These are phyloP conservation scores for Scophthalmus maximus DNA, from an alignment of 2,113 vertebrate species.

Conservation along the genomic window DNA sequence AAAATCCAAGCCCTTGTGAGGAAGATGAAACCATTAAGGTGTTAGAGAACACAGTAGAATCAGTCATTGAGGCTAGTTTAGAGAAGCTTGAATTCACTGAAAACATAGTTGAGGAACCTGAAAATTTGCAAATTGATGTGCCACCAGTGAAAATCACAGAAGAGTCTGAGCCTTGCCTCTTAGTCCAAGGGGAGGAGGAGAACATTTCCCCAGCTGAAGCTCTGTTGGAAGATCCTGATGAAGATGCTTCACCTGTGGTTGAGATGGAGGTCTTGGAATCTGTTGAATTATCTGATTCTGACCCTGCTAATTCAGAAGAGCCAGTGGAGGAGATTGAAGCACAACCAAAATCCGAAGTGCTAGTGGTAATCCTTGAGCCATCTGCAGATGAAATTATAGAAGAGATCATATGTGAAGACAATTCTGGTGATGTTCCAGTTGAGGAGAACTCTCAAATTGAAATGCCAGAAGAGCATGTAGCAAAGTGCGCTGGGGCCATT, in stretches of 20 bases:
- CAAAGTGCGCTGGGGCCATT: neutral
- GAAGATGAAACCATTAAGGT: neutral
- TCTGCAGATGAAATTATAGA: neutral
- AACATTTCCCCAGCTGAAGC: neutral
- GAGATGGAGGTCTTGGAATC: too few species aligned
- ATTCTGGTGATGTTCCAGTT: neutral
- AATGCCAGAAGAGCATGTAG: neutral
- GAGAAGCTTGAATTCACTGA: neutral
- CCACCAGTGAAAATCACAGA: neutral
- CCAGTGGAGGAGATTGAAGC: neutral
- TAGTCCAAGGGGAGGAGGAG: slow-evolving; percentile 6
- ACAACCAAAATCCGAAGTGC: neutral
- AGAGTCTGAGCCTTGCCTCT: neutral
- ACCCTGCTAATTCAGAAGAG: neutral
- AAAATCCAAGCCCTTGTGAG: neutral
- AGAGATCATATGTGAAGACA: neutral
- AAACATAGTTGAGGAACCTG: neutral
- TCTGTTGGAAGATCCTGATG: neutral
- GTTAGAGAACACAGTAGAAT: neutral
- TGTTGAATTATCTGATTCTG: too few species aligned
- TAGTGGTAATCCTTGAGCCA: neutral
- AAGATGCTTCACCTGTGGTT: neutral
- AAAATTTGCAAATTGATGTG: neutral
- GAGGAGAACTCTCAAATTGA: neutral
- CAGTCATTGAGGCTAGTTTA: neutral